Base-by-base conservation (phyloP, 2,113 vertebrate genomes). In the Laterallus jamaicensis region DNA sequence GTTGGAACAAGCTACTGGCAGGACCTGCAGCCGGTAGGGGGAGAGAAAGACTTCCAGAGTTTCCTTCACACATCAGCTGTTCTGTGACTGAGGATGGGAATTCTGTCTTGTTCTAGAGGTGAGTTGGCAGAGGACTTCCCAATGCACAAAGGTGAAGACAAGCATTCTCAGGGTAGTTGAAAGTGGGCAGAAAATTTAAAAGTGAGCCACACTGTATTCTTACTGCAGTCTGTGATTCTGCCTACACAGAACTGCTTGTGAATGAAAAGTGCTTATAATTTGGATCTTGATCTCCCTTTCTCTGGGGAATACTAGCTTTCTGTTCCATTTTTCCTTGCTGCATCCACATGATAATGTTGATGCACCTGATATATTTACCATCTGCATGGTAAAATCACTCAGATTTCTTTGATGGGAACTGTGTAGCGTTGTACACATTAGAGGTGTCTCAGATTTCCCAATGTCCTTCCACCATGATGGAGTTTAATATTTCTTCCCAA, bases 361-460 rank as follows among this genome's bases (percentile, higher is more conserved):
- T 3, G 1, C 35, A 84, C 26, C 32, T 64, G 64, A 93, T 95
- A 86, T 44, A 79, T 90, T 87, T 91, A 75, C 29, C 39, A 52
- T 88, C 74, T 84, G 44, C 69, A 37, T 4, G 2, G 26, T 84
- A 84, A 96, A 96, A 92, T 73, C 47, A 87, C 73, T 96, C 67
- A 10, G 29, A 85, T 83, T 92, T 89, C 86, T 95, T 86, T 86
- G 79, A 93, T 83, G 55, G 83, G 83, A 93, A 82, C 80, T 42
- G 31, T 42, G 32, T 69, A 76, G 66, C 54, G 44, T 92, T 76
- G 49, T 17, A 81, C 20, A 75, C 91, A 94, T 90, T 75, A 95
- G 60, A 78, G 35, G 68, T 19, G 12, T 90, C 92, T 97, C 90
- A 81, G 31, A 62, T 96, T 90, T 95, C 93, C 60, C 71, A 68